These are phyloP conservation scores for Reticulitermes speratus DNA, from an alignment of 1,140 invertebrate genomes.

Conservation along the genomic window DNA sequence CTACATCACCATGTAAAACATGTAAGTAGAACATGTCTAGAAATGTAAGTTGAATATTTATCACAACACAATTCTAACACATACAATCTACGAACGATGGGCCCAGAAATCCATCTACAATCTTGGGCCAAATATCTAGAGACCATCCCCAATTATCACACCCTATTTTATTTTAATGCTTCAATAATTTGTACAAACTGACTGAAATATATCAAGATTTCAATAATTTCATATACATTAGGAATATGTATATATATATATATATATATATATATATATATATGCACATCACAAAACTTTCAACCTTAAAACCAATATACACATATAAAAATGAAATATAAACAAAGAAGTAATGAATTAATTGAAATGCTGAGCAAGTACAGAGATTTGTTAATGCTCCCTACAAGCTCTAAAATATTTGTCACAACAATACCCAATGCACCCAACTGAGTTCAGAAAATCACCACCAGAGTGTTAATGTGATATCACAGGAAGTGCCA, in stretches of 20 bases:
- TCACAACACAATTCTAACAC: neutral
- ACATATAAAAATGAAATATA: neutral
- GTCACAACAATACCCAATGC: neutral
- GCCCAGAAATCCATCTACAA: neutral
- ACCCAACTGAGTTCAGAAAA: neutral
- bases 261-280: neutral
- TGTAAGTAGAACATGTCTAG: neutral
- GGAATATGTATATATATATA: neutral
- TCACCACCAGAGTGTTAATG: no score
- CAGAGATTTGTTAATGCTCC: neutral
- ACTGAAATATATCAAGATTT: neutral
- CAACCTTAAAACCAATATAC: neutral
- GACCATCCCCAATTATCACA: neutral
- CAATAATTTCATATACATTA: neutral
- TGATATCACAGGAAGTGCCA: no score
- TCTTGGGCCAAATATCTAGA: neutral
- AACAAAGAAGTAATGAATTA: neutral
- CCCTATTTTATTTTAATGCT: neutral
- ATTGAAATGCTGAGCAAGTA: neutral
- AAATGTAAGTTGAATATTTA: neutral
- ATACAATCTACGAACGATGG: neutral
- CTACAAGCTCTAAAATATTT: neutral
- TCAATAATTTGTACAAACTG: neutral
- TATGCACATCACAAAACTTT: slow-evolving; percentile 1
- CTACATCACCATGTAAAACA: neutral